Evolutionary conservation across 2,888 invertebrate genomes (phyloP).

Genomic region (Eupithecia subumbrata): DNA sequence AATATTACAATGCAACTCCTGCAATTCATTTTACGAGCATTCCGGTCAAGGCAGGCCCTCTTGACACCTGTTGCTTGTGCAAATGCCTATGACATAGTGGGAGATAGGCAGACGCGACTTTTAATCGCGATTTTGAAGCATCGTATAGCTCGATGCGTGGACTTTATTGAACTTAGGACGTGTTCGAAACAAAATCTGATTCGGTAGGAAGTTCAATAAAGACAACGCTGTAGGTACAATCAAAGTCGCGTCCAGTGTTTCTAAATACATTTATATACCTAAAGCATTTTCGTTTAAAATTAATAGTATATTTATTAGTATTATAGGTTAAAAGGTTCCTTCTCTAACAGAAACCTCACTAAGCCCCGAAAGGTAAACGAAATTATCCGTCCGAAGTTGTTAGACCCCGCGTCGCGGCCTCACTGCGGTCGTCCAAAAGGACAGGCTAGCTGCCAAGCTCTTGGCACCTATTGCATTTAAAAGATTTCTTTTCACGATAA

Average conservation of each 20-base stretch:
- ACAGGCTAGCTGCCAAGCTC: constrained; percentile 37
- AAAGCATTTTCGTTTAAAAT: background rate
- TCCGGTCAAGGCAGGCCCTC: constrained; percentile 39
- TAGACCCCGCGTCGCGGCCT: constrained; percentile 67
- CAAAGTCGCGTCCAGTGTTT: constrained; percentile 25
- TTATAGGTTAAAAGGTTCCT: constrained; percentile 12
- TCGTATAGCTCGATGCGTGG: no score
- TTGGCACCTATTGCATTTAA: constrained; percentile 6
- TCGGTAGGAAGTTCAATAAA: background rate
- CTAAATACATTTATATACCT: background rate
- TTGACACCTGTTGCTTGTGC: constrained; percentile 44
- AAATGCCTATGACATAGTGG: constrained; percentile 31
- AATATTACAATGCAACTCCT: constrained; percentile 23
- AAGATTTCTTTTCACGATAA: constrained; percentile 2
- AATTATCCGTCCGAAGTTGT: constrained; percentile 78
- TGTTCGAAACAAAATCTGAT: background rate
- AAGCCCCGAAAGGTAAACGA: constrained; percentile 66
- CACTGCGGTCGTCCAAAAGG: constrained; percentile 58
- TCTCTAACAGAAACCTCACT: constrained; percentile 48
- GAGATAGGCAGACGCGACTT: constrained; percentile 23
- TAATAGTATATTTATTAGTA: constrained; percentile 3
- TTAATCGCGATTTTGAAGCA: constrained; percentile 19
- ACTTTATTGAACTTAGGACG: background rate
- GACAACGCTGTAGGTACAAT: background rate
- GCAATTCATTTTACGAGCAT: constrained; percentile 33